phyloP scores from a whole-genome alignment of 2,797 vertebrate genomes.

The Vipera latastei region DNA sequence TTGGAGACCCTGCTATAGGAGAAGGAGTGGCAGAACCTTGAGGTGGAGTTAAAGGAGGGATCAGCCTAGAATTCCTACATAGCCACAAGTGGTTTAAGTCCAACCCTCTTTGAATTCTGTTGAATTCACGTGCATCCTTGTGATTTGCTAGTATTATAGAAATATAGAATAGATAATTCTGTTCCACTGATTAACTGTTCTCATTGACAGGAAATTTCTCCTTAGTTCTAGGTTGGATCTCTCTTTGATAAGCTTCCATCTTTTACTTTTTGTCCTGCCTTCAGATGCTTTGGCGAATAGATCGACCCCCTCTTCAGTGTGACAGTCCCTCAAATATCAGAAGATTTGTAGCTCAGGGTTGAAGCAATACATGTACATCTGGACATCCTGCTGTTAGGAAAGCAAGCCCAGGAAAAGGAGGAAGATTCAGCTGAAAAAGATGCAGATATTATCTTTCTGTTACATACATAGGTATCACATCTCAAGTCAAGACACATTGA shows the following conservation, averaged over 20 bases:
- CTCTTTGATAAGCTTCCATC: background rate
- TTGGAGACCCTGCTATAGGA: no score
- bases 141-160: background rate
- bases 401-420: slow-evolving; percentile 62
- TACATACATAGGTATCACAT: slow-evolving; percentile 7
- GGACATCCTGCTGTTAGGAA: slow-evolving; percentile 22
- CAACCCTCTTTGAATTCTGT: no score
- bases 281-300: background rate
- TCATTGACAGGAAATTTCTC: background rate
- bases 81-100: no score
- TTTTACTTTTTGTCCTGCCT: background rate
- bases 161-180: background rate
- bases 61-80: no score
- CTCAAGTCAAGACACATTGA: slow-evolving; percentile 61
- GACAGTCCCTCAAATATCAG: background rate
- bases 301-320: background rate
- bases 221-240: background rate
- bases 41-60: no score
- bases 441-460: background rate
- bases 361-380: slow-evolving; percentile 25
- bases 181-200: background rate
- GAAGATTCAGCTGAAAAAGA: slow-evolving; percentile 43
- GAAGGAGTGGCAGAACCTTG: no score
- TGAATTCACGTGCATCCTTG: no score
- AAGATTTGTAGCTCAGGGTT: background rate